These are phyloP conservation scores for Bergia puertoricense DNA, from an alignment of 92 coral and sea anemone species.

Conservation along the genomic window DNA sequence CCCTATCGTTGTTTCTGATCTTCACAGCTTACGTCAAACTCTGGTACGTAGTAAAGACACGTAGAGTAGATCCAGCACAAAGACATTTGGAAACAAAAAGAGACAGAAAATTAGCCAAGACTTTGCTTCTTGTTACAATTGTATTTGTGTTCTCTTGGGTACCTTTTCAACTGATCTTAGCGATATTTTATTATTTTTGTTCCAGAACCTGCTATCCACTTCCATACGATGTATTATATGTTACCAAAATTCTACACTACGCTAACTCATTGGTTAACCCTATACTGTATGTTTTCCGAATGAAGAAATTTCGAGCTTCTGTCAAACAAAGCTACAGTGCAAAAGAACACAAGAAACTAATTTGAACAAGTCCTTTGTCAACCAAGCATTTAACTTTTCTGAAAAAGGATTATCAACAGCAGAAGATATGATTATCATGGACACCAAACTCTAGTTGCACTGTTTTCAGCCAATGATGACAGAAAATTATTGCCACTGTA, in stretches of 20 bases:
- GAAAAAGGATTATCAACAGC: no score
- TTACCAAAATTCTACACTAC: slow-evolving; percentile 9
- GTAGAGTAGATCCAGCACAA: not conserved
- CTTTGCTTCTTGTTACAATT: not conserved
- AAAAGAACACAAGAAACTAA: not conserved
- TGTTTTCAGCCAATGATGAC: no score
- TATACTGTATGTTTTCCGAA: slow-evolving; percentile 7
- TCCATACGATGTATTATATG: not conserved
- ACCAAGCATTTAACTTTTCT: no score
- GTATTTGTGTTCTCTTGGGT: not conserved
- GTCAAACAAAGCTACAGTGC: not conserved
- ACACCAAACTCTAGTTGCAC: no score
- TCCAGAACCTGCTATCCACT: not conserved
- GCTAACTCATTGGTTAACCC: slow-evolving; percentile 11
- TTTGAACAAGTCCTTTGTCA: no score
- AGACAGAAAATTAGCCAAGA: slow-evolving; percentile 9
- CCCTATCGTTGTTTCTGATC: not conserved
- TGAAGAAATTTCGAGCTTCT: not conserved
- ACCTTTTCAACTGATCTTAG: not conserved
- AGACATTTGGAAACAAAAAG: not conserved
- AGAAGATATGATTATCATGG: no score
- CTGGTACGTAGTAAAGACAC: slow-evolving; percentile 3
- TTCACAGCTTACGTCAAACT: not conserved
- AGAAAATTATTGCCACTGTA: no score
- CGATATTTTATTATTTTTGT: not conserved